Evolutionary conservation across 2,888 invertebrate species (phyloP), one percentile per base, ranked within the genome.

Genomic region (Byasa hedistus): DNA sequence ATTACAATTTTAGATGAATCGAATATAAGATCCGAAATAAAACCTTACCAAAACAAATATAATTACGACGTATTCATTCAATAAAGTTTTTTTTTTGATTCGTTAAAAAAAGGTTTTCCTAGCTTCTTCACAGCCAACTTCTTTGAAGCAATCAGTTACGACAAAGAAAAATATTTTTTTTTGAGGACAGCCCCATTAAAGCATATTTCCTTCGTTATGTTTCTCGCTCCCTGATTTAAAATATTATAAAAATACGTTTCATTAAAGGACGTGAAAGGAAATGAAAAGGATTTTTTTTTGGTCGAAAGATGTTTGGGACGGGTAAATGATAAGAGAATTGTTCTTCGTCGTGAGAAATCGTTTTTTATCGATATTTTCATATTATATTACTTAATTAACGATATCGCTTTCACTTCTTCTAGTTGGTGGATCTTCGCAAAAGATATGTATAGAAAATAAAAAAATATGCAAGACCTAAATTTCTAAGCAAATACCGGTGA

Each of bases 401-500:
- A 17, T 56, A 27, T 27, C 27, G 3, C 27, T 56, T 56, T 23
- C 56, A 27, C n/a, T n/a, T 2, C 51, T n/a, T 44, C 8, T 10
- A 32, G 32, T 32, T 32, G 10, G 10, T 32, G 32, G 32, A 10
- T 39, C 12, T 21, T 22, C 22, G 22, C 52, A 54, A 54, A 54
- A 59, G 66, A 39, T 60, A 58, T 44, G 60, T 52, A 64, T 59
- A 27, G 64, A 68, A 68, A 65, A 57, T 36, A 58, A 67, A 67
- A 63, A 54, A 70, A 69, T 69, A 68, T 63, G 48, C 56, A 70
- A 58, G 67, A 71, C 74, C 71, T 64, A 56, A 65, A 72, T 75
- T 71, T 70, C 63, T 70, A 77, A 76, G 79, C 75, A 78, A 82
- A 81, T 78, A 78, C 71, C 71, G 71, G 74, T 75, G 72, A 81